These are phyloP conservation scores for Sminthurides aquaticus DNA, from an alignment of 2,888 invertebrate genomes.

Conservation along the genomic window DNA sequence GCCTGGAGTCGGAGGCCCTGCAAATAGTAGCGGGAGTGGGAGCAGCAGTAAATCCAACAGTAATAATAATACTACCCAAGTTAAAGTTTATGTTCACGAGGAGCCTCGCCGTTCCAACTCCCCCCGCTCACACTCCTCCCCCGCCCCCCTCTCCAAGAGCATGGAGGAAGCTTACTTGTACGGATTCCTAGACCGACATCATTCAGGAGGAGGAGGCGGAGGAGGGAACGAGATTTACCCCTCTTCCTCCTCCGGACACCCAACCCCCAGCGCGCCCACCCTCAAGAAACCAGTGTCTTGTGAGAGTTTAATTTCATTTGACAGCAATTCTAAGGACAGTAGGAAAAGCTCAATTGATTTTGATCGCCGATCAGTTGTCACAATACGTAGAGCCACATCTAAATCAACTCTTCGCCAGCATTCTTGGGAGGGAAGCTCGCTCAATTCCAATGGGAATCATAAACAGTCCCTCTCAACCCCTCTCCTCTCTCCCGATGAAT, in stretches of 20 bases:
- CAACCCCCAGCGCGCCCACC: not conserved
- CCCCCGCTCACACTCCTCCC: slow-evolving; percentile 33
- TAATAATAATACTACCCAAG: slow-evolving; percentile 32
- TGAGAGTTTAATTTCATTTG: slow-evolving; percentile 50
- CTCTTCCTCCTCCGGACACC: slow-evolving; percentile 2
- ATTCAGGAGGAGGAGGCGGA: not conserved
- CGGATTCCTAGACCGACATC: slow-evolving; percentile 33
- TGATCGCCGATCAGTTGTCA: slow-evolving; percentile 46
- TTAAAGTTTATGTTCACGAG: slow-evolving; percentile 43
- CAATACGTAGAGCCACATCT: slow-evolving; percentile 37
- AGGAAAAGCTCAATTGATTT: slow-evolving; percentile 52
- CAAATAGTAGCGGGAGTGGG: no score
- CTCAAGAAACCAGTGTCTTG: slow-evolving; percentile 50
- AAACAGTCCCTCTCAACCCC: slow-evolving; percentile 30
- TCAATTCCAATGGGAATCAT: not conserved
- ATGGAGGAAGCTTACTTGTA: slow-evolving; percentile 40
- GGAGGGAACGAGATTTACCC: not conserved
- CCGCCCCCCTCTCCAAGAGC: slow-evolving; percentile 39
- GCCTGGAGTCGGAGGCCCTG: no score
- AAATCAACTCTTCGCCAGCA: slow-evolving; percentile 35
- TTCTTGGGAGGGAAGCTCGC: slow-evolving; percentile 24
- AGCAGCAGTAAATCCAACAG: not conserved
- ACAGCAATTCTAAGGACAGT: slow-evolving; percentile 48
- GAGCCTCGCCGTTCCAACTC: slow-evolving; percentile 35
- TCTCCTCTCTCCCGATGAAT: slow-evolving; percentile 40